Percentiles rank a stretch among this genome's conserved stretches.
These are phyloP conservation scores for Spisula solida DNA, from an alignment of 2,888 invertebrate species.

Conservation along the genomic window DNA sequence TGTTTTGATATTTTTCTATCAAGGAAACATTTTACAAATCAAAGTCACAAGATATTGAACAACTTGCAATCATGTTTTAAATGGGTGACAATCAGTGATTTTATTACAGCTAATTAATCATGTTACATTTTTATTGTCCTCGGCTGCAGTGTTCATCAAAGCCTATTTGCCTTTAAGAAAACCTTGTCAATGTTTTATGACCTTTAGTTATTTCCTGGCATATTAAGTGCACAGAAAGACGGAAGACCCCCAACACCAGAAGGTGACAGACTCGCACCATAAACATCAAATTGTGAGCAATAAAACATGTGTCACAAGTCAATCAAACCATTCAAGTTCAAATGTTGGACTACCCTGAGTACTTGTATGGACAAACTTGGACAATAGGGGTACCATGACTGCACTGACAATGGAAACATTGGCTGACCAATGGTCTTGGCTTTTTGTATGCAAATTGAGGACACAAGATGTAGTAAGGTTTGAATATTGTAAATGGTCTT, in stretches of 20 bases:
- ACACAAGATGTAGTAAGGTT: neutral
- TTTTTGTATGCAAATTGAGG: neutral
- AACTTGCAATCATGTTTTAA: slow-evolving; percentile 7
- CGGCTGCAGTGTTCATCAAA: slow-evolving; percentile 1
- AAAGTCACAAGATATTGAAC: neutral
- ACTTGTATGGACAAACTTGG: neutral
- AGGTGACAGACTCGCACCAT: slow-evolving; percentile 36
- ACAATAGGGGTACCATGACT: neutral
- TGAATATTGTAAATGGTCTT: no score
- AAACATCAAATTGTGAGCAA: slow-evolving; percentile 45
- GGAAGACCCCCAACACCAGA: slow-evolving; percentile 36
- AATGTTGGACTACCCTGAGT: neutral
- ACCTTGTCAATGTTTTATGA: slow-evolving; percentile 14
- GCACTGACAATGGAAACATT: neutral
- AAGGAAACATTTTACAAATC: neutral
- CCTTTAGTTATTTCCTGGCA: slow-evolving; percentile 37
- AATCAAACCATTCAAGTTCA: slow-evolving; percentile 31
- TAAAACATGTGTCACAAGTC: slow-evolving; percentile 52
- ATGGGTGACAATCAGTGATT: neutral
- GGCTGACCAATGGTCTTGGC: neutral
- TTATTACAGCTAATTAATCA: slow-evolving; percentile 18
- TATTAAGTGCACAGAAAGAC: slow-evolving; percentile 32
- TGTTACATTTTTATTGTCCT: slow-evolving; percentile 9
- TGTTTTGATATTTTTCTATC: neutral
- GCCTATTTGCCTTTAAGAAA: neutral